Conservation (phyloP, 2,888 invertebrate genomes). For the Aelia acuminata region DNA sequence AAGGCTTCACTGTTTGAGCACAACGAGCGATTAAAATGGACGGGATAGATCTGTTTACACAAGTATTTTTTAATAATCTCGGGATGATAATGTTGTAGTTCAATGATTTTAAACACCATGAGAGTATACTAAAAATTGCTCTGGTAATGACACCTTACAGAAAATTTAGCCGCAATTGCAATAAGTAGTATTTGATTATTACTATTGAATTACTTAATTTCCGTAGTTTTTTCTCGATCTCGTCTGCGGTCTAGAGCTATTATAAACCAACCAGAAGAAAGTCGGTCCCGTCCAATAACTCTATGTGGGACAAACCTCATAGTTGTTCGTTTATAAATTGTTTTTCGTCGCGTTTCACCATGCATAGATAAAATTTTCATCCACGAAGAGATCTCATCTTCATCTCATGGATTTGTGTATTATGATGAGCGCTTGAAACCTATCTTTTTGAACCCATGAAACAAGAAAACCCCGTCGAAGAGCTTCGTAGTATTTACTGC, state of each 20-base stretch:
- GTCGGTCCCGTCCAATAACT: background rate
- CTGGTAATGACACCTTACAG: background rate
- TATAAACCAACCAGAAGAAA: conserved; percentile 21
- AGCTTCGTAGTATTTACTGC: background rate
- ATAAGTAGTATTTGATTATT: background rate
- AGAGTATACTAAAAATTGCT: background rate
- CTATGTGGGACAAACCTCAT: conserved; percentile 15
- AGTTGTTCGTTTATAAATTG: background rate
- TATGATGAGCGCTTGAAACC: background rate
- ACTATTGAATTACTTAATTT: background rate
- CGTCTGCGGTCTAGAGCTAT: background rate
- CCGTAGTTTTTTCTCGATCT: background rate
- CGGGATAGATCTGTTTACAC: too few species aligned
- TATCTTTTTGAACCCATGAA: too few species aligned
- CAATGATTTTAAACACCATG: too few species aligned
- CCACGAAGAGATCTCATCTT: too few species aligned
- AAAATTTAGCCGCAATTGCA: background rate
- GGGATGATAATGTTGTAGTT: too few species aligned
- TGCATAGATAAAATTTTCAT: background rate
- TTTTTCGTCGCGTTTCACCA: background rate
- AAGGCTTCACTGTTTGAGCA: too few species aligned
- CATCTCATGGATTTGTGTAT: too few species aligned
- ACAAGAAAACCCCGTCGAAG: too few species aligned
- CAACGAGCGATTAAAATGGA: too few species aligned
- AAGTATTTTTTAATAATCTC: too few species aligned